Conservation (phyloP, 2,888 invertebrate genomes). For the Hipparchia semele region DNA sequence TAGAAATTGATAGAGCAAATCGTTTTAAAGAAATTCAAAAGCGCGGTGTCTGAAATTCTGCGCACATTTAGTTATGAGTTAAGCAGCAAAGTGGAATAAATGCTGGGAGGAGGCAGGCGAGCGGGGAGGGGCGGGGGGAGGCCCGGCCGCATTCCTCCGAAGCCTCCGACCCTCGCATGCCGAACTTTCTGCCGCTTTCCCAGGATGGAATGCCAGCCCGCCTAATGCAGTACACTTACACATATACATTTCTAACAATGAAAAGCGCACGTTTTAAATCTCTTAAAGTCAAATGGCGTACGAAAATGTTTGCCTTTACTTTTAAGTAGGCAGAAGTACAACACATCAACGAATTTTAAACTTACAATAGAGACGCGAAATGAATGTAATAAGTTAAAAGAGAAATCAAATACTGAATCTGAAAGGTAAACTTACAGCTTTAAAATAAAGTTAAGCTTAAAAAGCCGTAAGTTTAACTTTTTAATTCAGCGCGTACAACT, state of each 20-base stretch:
- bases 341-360: neutral
- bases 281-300: neutral
- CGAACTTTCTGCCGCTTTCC: constrained; percentile 62
- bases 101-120: constrained; percentile 41
- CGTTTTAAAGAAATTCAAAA: constrained; percentile 28
- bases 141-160: constrained; percentile 76
- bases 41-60: constrained; percentile 38
- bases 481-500: too few species aligned
- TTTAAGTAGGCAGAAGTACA: neutral
- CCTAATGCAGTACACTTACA: constrained; percentile 47
- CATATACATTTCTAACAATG: constrained; percentile 37
- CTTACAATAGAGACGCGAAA: too few species aligned
- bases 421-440: too few species aligned
- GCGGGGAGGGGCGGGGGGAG: constrained; percentile 41
- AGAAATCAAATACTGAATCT: too few species aligned
- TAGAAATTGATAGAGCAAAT: neutral
- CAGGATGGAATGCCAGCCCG: constrained; percentile 55
- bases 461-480: too few species aligned
- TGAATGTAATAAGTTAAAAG: too few species aligned
- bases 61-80: constrained; percentile 41
- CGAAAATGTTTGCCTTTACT: neutral
- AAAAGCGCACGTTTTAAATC: constrained; percentile 4
- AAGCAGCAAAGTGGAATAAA: constrained; percentile 47
- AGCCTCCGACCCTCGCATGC: constrained; percentile 65
- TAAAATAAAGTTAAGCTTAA: too few species aligned